phyloP scores from a whole-genome alignment of 2,888 invertebrate species.

The Holacanthella duospinosa region DNA sequence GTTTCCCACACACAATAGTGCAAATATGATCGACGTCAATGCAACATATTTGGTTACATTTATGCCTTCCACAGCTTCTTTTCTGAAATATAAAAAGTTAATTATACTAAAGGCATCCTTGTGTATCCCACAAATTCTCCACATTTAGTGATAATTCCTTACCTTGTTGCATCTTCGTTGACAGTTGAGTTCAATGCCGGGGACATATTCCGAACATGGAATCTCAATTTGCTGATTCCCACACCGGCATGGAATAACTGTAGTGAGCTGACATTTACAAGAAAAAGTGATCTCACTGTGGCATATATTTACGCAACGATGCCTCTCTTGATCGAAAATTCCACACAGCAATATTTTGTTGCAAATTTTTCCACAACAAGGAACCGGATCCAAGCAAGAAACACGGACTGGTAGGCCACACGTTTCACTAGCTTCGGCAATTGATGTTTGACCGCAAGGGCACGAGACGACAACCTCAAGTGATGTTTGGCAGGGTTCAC shows the following conservation, averaged over 20 bases:
- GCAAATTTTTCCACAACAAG: slow-evolving; percentile 61
- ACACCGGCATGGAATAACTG: slow-evolving; percentile 70
- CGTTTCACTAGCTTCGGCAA: slow-evolving; percentile 43
- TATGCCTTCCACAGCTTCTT: slow-evolving; percentile 74
- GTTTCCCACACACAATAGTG: slow-evolving; percentile 66
- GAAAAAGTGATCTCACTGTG: slow-evolving; percentile 61
- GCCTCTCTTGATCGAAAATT: slow-evolving; percentile 51
- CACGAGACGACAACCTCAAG: slow-evolving; percentile 56
- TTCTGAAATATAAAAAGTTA: slow-evolving; percentile 46
- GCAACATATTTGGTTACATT: slow-evolving; percentile 82
- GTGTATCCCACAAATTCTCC: background rate
- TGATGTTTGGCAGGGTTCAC: slow-evolving; percentile 54
- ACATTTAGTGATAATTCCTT: slow-evolving; percentile 19
- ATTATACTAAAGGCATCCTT: background rate
- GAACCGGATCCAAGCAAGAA: slow-evolving; percentile 69
- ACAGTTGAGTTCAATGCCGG: slow-evolving; percentile 67
- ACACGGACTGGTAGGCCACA: slow-evolving; percentile 44
- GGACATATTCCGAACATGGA: slow-evolving; percentile 59
- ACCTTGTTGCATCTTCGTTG: slow-evolving; percentile 83
- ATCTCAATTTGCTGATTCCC: slow-evolving; percentile 73
- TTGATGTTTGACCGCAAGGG: slow-evolving; percentile 60
- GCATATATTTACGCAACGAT: slow-evolving; percentile 57
- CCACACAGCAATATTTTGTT: slow-evolving; percentile 59
- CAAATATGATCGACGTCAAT: slow-evolving; percentile 77
- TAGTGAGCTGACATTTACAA: slow-evolving; percentile 57